Evolutionary conservation across 2,113 vertebrate species (phyloP), one percentile per base, ranked within the genome.

Genomic region (Kryptolebias marmoratus): DNA sequence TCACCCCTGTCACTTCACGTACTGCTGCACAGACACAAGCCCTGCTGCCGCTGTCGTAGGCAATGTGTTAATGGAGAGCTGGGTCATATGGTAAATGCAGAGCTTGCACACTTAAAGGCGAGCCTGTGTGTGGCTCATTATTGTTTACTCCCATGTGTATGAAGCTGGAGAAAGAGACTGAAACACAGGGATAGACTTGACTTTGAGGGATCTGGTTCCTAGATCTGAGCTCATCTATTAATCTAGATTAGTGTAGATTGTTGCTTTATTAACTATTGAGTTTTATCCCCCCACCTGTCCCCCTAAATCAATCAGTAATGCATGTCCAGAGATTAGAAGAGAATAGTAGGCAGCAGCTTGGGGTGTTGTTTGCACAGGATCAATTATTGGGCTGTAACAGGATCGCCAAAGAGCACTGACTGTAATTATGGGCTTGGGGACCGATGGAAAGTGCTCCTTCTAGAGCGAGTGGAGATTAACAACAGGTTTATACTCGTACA

Each of bases 181-280:
- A 85, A 53, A 75, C 69, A 22, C 71, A 32, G 27, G 48, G 71
- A 66, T 65, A 78, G 74, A 79, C 82, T 68, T 64, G 71, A 75
- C 77, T 56, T 68, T 30, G 2, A 76, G 84, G 89, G 90, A 89
- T 92, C 89, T 84, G 82, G 81, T 83, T 88, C 71, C 88, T 85
- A 84, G 87, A 89, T 91, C 88, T 88, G 70, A 63, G 62, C 85
- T 90, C 88, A 85, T 93, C 87, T 92, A 88, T 91, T 93, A 90
- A 93, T 91, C 91, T 92, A 89, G 90, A 93, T 94, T 88, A 92
- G 87, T 71, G 79, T 85, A 90, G 88, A 93, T 92, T 93, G 90
- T 91, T 93, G 88, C 90, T 93, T 92, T 93, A 93, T 94, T 91
- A 93, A 90, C 89, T 92, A 88, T 93, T 91, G 90, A 92, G 89